Percentiles rank a stretch among this genome's conserved stretches.
phyloP scores from a whole-genome alignment of 2,797 vertebrate species.

The Chrosomus eos region DNA sequence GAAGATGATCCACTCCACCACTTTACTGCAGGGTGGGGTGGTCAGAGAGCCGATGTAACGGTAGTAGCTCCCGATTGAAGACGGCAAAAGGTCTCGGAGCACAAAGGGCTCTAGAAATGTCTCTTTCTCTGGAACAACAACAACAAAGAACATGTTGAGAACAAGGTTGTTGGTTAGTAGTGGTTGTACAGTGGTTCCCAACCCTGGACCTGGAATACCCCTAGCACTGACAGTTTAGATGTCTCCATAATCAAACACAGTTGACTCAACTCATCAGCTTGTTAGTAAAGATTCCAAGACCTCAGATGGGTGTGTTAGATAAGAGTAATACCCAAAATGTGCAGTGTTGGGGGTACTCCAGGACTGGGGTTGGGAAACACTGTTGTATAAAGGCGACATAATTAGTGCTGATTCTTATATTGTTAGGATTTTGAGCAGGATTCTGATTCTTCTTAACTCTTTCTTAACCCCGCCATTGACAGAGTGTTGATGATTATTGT shows the following conservation, averaged over 20 bases:
- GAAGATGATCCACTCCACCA: slow-evolving; percentile 97
- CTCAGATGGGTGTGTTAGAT: background rate
- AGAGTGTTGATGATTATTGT: too few species aligned
- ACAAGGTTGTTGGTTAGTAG: background rate
- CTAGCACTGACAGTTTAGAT: background rate
- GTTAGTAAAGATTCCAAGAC: background rate
- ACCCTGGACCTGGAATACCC: background rate
- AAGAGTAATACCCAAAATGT: background rate
- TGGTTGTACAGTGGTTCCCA: background rate
- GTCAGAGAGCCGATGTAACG: slow-evolving; percentile 94
- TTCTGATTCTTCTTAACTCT: background rate
- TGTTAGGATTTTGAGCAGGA: background rate
- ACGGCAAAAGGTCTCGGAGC: slow-evolving; percentile 89
- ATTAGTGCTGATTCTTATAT: background rate
- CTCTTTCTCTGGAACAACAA: slow-evolving; percentile 88
- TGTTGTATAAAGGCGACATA: background rate
- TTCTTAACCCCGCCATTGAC: background rate
- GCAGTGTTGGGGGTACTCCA: background rate
- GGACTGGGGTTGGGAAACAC: background rate
- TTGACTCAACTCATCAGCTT: background rate
- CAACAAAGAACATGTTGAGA: background rate
- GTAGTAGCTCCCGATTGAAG: slow-evolving; percentile 90
- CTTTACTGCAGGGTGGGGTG: slow-evolving; percentile 93
- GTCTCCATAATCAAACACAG: background rate
- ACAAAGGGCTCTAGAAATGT: slow-evolving; percentile 95